Conservation (phyloP, 2,888 invertebrate species). For the Masnerella sp. region DNA sequence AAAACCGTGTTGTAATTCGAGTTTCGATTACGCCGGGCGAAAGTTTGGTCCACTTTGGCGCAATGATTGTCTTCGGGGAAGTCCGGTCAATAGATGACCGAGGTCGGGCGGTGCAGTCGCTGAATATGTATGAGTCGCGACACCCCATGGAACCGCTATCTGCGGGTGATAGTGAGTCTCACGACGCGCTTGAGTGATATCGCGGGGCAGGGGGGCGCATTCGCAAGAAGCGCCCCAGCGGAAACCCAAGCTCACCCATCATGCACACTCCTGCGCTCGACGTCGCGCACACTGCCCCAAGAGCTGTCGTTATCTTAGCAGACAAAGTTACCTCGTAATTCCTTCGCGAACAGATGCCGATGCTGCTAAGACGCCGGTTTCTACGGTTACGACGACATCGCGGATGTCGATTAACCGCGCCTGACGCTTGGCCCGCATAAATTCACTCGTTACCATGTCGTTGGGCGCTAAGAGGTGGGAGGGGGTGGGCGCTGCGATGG, state of each 20-base stretch:
- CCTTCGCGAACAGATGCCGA: constrained; percentile 77
- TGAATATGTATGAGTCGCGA: constrained; percentile 83
- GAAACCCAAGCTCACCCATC: constrained; percentile 77
- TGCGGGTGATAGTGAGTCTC: constrained; percentile 77
- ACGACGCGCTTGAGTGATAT: constrained; percentile 74
- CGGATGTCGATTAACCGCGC: constrained; percentile 63
- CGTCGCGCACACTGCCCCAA: constrained; percentile 67
- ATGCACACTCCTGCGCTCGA: constrained; percentile 71
- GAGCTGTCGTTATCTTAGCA: constrained; percentile 74
- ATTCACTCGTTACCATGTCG: constrained; percentile 62
- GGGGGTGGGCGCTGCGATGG: neutral
- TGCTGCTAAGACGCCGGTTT: constrained; percentile 71
- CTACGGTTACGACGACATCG: constrained; percentile 61
- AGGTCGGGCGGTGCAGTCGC: constrained; percentile 80
- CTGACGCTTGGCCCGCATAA: constrained; percentile 61
- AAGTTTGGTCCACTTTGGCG: constrained; percentile 71
- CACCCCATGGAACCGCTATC: constrained; percentile 76
- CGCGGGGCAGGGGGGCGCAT: constrained; percentile 69
- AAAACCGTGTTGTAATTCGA: constrained; percentile 76
- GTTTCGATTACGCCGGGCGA: constrained; percentile 67
- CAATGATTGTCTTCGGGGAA: constrained; percentile 66
- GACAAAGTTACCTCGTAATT: constrained; percentile 77
- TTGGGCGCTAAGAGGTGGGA: constrained; percentile 30
- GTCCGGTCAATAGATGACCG: constrained; percentile 73
- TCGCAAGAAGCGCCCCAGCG: constrained; percentile 76